Evolutionary conservation across 2,888 invertebrate genomes (phyloP).

Genomic region (Aquatica leii): DNA sequence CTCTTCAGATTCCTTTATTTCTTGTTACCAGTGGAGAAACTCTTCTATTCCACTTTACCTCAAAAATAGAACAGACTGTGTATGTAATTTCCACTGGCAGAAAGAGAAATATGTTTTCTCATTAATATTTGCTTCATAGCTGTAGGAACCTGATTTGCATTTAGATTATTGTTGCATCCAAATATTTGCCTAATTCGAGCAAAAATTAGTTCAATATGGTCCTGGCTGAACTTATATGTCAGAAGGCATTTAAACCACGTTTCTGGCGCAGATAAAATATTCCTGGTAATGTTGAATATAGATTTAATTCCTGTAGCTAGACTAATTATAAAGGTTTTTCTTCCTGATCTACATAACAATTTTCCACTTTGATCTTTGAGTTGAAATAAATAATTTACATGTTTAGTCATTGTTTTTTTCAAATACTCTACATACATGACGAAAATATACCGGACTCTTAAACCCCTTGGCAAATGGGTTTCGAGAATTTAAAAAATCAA

Average conservation of each 20-base stretch:
- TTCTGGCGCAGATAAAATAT: neutral
- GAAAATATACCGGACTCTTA: neutral
- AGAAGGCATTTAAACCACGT: neutral
- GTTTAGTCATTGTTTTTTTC: neutral
- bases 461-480: neutral
- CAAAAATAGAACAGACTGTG: neutral
- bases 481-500: neutral
- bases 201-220: neutral
- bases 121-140: neutral
- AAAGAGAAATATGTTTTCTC: too few relatives aligned
- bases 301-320: neutral
- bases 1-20: too few relatives aligned
- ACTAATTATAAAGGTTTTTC: neutral
- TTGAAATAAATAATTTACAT: neutral
- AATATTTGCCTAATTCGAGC: neutral
- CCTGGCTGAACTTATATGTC: neutral
- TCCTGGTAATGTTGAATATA: neutral
- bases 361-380: neutral
- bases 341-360: neutral
- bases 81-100: neutral
- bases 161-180: neutral
- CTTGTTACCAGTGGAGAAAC: neutral
- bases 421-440: neutral
- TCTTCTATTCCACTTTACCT: neutral
- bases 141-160: neutral